Evolutionary conservation across 2,797 vertebrate species (phyloP).

Genomic region (Falco novaeseelandiae): DNA sequence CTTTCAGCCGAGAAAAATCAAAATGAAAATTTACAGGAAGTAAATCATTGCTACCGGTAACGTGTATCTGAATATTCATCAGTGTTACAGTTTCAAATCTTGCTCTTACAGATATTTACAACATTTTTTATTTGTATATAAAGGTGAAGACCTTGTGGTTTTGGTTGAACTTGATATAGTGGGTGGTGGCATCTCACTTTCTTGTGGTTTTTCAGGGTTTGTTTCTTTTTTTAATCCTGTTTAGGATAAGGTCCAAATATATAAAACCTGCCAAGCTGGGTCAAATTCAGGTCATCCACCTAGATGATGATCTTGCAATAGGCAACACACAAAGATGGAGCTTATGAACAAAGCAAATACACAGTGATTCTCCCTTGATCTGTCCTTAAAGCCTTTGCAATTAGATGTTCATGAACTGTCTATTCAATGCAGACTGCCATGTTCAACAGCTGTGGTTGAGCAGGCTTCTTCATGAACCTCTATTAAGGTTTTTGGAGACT

Average conservation of each 20-base stretch:
- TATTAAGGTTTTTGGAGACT: not conserved
- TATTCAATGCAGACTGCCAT: not conserved
- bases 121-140: not conserved
- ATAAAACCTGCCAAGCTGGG: not conserved
- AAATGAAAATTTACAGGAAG: not conserved
- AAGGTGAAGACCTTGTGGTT: not conserved
- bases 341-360: not conserved
- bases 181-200: not conserved
- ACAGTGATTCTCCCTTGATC: not conserved
- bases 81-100: not conserved
- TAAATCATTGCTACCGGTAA: not conserved
- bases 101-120: not conserved
- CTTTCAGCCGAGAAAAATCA: not conserved
- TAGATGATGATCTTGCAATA: not conserved
- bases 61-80: not conserved
- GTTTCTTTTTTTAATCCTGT: not conserved
- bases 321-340: not conserved
- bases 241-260: not conserved
- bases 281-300: not conserved
- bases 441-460: not conserved
- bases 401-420: not conserved
- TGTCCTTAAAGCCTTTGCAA: not conserved
- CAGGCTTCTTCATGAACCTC: not conserved
- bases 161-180: not conserved
- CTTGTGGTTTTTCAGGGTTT: accelerated